Base-by-base conservation (phyloP, 2,797 vertebrate species). In the Oreochromis grahami region DNA sequence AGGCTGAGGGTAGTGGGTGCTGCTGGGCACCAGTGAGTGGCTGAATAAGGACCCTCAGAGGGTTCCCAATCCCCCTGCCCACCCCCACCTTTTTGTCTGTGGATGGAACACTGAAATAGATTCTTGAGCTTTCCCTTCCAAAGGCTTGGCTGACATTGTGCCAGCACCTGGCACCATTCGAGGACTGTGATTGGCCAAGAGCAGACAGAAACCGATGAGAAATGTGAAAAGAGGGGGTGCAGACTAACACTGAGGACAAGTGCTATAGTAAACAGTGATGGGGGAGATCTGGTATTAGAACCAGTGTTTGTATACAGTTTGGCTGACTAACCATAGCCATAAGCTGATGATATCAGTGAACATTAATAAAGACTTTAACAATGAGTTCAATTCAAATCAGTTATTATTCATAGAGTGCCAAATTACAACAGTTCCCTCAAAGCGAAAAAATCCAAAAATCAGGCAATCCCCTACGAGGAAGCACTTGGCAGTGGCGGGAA, bases 61-160 rank as follows among this genome's bases (percentile, higher is more conserved):
- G 79, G 65, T 89, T 88, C 51, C 84, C 43, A 32, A 58, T 84
- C 52, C 52, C 55, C 48, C 48, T 78, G 24, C 79, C 65, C 74
- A 79, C 74, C 76, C 77, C 48, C 48, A 79, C 72, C 58, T 87
- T 85, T 87, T 84, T 90, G 56, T 90, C 76, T 84, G 78, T 6
- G 65, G 82, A 94, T 85, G 70, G 80, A 90, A 91, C 70, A 87
- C 82, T 90, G 83, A 92, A 91, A 91, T 87, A 91, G 87, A 93
- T 90, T 90, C 81, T 86, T 90, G 86, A 92, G 89, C 81, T 63
- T 86, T 78, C 53, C 50, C 53, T 80, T 85, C 84, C 89, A 88
- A 80, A 77, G 78, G 72, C 83, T 88, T 77, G 80, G 84, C 81
- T 65, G 52, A 92, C 52, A 45, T 79, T 14, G 36, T 82, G 86